Conservation (phyloP, 1,140 invertebrate genomes). For the Eumaeus atala region DNA sequence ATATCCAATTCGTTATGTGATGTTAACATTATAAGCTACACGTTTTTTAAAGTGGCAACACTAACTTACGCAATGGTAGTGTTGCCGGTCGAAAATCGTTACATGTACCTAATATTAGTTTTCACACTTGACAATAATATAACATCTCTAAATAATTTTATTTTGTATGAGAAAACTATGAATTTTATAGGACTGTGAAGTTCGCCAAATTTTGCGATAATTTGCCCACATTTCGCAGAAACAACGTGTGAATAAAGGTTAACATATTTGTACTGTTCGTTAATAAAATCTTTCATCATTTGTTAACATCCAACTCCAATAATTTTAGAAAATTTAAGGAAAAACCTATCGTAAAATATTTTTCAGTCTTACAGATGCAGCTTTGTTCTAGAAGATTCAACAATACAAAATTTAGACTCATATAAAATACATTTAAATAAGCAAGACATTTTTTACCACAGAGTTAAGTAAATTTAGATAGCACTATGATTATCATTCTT, state of each 20-base stretch:
- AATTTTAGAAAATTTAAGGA: not conserved
- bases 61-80: not conserved
- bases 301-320: not conserved
- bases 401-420: not conserved
- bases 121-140: too few species aligned
- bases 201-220: too few species aligned
- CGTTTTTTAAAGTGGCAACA: not conserved
- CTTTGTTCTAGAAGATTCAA: slow-evolving; percentile 2
- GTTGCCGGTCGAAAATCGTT: not conserved
- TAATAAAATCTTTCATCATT: not conserved
- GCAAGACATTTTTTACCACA: not conserved
- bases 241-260: not conserved
- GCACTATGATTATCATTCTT: not conserved
- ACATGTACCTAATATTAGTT: too few species aligned
- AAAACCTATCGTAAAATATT: slow-evolving; percentile 8
- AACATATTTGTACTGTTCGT: slow-evolving; percentile 4
- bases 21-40: not conserved
- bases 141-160: too few species aligned
- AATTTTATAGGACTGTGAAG: too few species aligned
- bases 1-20: slow-evolving; percentile 5
- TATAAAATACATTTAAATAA: not conserved
- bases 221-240: too few species aligned
- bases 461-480: not conserved
- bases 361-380: slow-evolving; percentile 4
- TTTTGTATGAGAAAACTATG: too few species aligned